These are phyloP conservation scores for Platygyra sinensis DNA, from an alignment of 64 coral and sea anemone species.

Conservation along the genomic window DNA sequence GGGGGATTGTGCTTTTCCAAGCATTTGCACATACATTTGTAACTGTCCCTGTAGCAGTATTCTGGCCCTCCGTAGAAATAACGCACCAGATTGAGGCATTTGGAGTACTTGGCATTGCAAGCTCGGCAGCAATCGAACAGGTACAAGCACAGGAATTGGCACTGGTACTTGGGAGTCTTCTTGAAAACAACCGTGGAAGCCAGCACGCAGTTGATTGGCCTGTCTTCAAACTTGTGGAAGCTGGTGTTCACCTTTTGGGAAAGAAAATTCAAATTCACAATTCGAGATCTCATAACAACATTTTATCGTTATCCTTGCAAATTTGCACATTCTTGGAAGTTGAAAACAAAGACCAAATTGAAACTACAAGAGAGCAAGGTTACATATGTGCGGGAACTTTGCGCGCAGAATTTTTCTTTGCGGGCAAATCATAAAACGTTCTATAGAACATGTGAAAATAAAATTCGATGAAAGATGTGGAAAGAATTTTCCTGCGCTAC, in stretches of 20 bases:
- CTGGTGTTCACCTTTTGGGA: background rate
- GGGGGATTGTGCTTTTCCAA: background rate
- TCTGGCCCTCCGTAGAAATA: background rate
- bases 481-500: no score
- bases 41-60: background rate
- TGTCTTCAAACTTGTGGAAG: background rate
- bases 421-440: no score
- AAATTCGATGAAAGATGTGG: no score
- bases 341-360: background rate
- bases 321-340: no score
- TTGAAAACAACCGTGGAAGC: slow-evolving; percentile 15
- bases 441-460: no score
- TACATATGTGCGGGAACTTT: no score
- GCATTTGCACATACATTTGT: slow-evolving; percentile 17
- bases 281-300: no score
- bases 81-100: background rate
- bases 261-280: background rate
- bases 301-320: no score
- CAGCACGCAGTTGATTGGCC: background rate
- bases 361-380: background rate
- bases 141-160: background rate
- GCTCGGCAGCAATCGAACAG: slow-evolving; percentile 16
- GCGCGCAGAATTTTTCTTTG: no score
- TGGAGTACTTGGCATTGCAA: background rate
- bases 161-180: background rate